Evolutionary conservation across 2,113 vertebrate genomes (phyloP), one percentile per base, ranked within the genome.

Genomic region (Gallinago jamesoni): DNA sequence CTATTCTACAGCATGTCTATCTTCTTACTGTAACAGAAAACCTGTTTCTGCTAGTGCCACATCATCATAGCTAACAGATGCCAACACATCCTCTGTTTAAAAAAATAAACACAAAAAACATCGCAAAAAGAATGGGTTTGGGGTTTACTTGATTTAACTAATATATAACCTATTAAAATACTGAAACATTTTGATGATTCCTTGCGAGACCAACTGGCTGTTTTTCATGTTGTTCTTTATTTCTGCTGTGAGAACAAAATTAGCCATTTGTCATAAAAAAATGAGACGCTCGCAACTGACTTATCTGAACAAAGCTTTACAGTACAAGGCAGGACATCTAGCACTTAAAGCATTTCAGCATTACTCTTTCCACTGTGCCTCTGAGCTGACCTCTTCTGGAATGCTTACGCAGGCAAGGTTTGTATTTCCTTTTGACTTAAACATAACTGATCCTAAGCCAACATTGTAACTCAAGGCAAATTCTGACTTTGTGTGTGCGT

Each of bases 351-450:
- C 11, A 7, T 67, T 86, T 76, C 84, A 88, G 50, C 20, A 31
- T 67, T 62, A 60, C 21, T 89, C 16, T 90, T 47, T 82, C 31
- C 37, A 72, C 16, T 9, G 7, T 64, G 91, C 80, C 91, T 95
- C 77, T 89, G 53, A 95, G 45, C 16, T 91, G 95, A 93, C 76
- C 89, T 87, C 74, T 85, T 89, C 62, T 79, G 84, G 91, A 95
- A 97, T 89, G 89, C 94, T 96, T 89, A 84, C 2, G 5, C 24
- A 84, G 69, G 39, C 90, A 91, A 79, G 79, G 87, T 81, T 94
- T 81, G 15, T 76, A 84, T 93, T 96, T 94, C 88, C 73, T 93
- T 95, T 84, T 92, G 91, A 91, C 89, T 66, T 81, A 92, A 93
- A 76, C 66, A 92, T 28, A 92, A 80, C 69, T 93, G 88, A 82